These are phyloP conservation scores for Cryptocephalus primarius DNA, from an alignment of 2,888 invertebrate species.

Conservation along the genomic window DNA sequence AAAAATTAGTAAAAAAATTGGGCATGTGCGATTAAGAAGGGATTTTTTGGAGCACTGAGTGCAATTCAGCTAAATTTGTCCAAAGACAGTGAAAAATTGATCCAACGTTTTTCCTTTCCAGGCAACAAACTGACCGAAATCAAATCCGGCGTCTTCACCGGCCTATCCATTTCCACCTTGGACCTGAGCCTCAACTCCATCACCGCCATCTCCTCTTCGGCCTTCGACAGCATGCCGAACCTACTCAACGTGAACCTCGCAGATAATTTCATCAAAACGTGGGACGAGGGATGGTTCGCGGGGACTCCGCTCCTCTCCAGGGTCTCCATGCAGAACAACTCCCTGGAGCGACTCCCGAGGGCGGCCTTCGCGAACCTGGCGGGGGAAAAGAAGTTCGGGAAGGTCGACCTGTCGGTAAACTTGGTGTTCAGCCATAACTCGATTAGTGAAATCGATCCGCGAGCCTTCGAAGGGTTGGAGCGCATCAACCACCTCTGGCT, in stretches of 20 bases:
- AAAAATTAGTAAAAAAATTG: too few relatives aligned
- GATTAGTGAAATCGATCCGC: slow-evolving; percentile 16
- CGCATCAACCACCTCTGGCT: slow-evolving; percentile 23
- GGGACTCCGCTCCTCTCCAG: slow-evolving; percentile 19
- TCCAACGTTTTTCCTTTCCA: background rate
- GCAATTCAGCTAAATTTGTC: too few relatives aligned
- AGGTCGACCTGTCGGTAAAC: slow-evolving; percentile 16
- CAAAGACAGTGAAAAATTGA: too few relatives aligned
- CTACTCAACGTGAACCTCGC: slow-evolving; percentile 19
- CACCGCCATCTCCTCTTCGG: slow-evolving; percentile 10
- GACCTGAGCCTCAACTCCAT: slow-evolving; percentile 19
- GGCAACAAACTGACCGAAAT: slow-evolving; percentile 18
- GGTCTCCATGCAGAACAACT: slow-evolving; percentile 22
- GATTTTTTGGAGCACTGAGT: too few relatives aligned
- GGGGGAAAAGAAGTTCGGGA: slow-evolving; percentile 17
- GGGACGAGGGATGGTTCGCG: slow-evolving; percentile 22
- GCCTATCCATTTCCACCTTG: slow-evolving; percentile 14
- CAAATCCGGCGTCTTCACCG: slow-evolving; percentile 18
- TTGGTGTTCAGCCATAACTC: slow-evolving; percentile 23
- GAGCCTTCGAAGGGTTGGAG: slow-evolving; percentile 19
- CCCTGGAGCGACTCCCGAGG: slow-evolving; percentile 17
- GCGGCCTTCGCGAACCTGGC: slow-evolving; percentile 19
- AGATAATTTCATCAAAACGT: slow-evolving; percentile 17
- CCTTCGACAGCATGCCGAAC: slow-evolving; percentile 18
- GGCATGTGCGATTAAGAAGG: too few relatives aligned